Conservation (phyloP, 2,888 invertebrate genomes). For the Hyles lineata region DNA sequence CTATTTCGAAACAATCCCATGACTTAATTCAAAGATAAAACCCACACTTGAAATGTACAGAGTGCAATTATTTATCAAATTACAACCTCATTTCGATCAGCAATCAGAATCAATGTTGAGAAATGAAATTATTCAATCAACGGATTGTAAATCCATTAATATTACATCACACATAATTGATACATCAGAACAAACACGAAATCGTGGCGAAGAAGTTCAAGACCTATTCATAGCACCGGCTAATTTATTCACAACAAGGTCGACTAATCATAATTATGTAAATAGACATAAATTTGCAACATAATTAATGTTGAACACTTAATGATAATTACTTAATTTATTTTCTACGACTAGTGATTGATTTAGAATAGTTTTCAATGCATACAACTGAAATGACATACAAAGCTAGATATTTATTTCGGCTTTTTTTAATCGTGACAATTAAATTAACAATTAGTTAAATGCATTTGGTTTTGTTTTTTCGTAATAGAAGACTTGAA, state of each 20-base stretch:
- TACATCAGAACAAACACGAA: slow-evolving; percentile 34
- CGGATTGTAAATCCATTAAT: slow-evolving; percentile 24
- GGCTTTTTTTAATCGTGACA: neutral
- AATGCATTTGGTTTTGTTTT: no score
- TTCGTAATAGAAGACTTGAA: no score
- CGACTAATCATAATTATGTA: slow-evolving; percentile 21
- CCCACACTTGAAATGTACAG: slow-evolving; percentile 1
- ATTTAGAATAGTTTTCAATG: neutral
- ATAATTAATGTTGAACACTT: slow-evolving; percentile 1
- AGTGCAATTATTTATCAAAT: slow-evolving; percentile 19
- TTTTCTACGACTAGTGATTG: neutral
- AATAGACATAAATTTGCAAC: neutral
- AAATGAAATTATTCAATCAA: slow-evolving; percentile 18
- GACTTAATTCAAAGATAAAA: neutral
- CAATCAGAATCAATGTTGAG: slow-evolving; percentile 29
- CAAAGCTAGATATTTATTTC: neutral
- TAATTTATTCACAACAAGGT: slow-evolving; percentile 21
- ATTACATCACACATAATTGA: slow-evolving; percentile 35
- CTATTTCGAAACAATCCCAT: neutral
- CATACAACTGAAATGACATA: neutral
- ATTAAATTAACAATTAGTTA: neutral
- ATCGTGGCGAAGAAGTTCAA: neutral
- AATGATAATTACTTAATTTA: neutral
- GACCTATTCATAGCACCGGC: slow-evolving; percentile 13
- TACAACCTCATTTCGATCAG: neutral